These are phyloP conservation scores for Lytechinus variegatus DNA, from an alignment of 35 echinoderm and acorn worm species.

Conservation along the genomic window DNA sequence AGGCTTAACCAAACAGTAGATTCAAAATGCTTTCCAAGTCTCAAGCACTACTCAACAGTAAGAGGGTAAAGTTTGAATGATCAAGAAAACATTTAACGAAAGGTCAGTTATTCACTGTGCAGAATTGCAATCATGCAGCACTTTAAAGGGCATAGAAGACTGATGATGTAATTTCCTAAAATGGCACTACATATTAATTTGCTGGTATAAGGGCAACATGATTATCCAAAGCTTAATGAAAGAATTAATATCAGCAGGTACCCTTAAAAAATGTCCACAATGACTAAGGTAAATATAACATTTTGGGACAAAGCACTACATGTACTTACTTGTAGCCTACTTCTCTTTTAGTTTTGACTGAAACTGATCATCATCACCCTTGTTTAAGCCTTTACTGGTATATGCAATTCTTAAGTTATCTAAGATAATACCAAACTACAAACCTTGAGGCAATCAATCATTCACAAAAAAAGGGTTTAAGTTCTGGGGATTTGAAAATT, in stretches of 20 bases:
- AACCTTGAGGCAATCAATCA: too few relatives aligned
- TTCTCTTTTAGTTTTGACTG: too few relatives aligned
- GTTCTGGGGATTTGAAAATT: too few relatives aligned
- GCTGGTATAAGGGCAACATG: neutral
- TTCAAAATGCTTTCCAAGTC: neutral
- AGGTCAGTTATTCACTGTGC: neutral
- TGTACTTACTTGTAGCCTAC: too few relatives aligned
- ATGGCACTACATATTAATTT: neutral
- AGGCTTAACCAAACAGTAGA: neutral
- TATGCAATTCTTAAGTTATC: too few relatives aligned
- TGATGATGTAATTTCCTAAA: neutral
- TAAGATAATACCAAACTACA: too few relatives aligned
- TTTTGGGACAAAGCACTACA: neutral
- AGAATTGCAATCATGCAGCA: neutral
- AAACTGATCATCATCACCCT: too few relatives aligned
- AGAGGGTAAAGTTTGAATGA: neutral
- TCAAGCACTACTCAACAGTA: neutral
- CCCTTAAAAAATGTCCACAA: neutral
- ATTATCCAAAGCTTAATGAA: neutral
- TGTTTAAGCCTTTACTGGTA: too few relatives aligned
- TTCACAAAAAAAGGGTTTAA: too few relatives aligned
- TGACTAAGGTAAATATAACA: neutral
- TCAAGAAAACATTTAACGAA: neutral
- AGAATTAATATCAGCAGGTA: neutral
- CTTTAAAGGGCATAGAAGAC: neutral